A percentile compares a stretch with the other conserved stretches of the same genome.
phyloP scores from a whole-genome alignment of 2,113 vertebrate species.

The Zosterops japonicus region DNA sequence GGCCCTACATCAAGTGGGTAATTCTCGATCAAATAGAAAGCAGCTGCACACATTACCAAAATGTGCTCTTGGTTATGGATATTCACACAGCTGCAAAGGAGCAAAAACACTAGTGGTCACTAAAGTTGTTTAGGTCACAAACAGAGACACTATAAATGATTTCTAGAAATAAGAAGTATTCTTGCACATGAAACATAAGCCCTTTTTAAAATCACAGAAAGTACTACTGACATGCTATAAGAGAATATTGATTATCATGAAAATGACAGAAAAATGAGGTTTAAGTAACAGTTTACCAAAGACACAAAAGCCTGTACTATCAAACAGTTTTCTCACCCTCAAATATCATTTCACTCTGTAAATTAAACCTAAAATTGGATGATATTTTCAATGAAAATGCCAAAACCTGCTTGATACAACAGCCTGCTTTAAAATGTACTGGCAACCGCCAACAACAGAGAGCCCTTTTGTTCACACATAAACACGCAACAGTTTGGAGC shows the following conservation, averaged over 20 bases:
- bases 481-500: background rate
- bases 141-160: background rate
- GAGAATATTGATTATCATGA: background rate
- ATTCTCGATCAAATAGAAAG: slow-evolving; percentile 98
- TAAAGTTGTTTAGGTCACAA: background rate
- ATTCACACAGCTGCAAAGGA: slow-evolving; percentile 87
- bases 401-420: background rate
- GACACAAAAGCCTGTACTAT: background rate
- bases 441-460: background rate
- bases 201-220: background rate
- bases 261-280: background rate
- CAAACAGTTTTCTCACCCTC: background rate
- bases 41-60: slow-evolving; percentile 94
- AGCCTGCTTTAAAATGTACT: background rate
- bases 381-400: background rate
- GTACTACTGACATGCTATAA: background rate
- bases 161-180: background rate
- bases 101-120: background rate
- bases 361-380: background rate
- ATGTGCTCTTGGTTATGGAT: slow-evolving; percentile 96
- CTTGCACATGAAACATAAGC: background rate
- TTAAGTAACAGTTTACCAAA: background rate
- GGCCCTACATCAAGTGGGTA: slow-evolving; percentile 94
- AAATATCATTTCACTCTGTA: background rate
- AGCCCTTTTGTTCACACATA: background rate